These are phyloP conservation scores for Choloepus hoffmanni DNA, from an alignment of 2,113 vertebrate species.

Conservation along the genomic window DNA sequence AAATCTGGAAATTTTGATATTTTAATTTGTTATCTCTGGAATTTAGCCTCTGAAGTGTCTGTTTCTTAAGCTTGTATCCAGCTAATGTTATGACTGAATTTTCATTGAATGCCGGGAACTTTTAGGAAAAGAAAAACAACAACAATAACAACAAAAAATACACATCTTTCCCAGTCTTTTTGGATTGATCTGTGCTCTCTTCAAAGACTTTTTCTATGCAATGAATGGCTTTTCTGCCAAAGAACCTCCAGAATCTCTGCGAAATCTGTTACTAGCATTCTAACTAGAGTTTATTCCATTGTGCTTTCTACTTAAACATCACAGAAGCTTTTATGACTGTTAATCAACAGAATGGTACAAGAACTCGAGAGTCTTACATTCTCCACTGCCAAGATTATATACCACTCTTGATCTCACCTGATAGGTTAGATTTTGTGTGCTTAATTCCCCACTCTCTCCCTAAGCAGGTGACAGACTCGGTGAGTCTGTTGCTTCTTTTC, in stretches of 20 bases:
- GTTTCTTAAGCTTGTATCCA: too few relatives aligned
- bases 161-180: too few relatives aligned
- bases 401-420: not conserved
- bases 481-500: not conserved
- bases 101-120: too few relatives aligned
- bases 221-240: not conserved
- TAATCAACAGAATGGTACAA: not conserved
- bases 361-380: not conserved
- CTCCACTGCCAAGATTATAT: not conserved
- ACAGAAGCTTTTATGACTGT: not conserved
- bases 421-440: not conserved
- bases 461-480: not conserved
- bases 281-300: not conserved
- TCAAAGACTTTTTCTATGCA: not conserved
- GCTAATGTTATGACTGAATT: too few relatives aligned
- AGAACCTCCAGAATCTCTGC: not conserved
- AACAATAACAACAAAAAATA: too few relatives aligned
- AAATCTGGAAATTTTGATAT: too few relatives aligned
- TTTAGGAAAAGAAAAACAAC: too few relatives aligned
- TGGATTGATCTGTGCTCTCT: too few relatives aligned
- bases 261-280: not conserved
- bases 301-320: not conserved
- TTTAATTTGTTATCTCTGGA: too few relatives aligned
- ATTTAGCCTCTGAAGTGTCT: too few relatives aligned
- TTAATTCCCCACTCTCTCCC: not conserved